phyloP scores from a whole-genome alignment of 2,888 invertebrate species.

The Sepioteuthis lessoniana region DNA sequence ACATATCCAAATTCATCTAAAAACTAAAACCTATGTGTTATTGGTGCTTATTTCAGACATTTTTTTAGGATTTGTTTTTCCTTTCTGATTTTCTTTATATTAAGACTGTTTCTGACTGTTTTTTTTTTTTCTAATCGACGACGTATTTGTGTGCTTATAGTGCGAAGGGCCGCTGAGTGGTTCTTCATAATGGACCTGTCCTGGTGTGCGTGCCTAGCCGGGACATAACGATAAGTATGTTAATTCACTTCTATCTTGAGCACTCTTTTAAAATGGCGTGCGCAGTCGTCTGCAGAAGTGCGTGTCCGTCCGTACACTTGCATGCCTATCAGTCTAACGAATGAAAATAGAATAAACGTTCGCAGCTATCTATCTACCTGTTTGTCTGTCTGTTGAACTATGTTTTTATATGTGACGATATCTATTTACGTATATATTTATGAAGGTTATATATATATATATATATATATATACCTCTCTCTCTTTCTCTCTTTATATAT shows the following conservation, averaged over 20 bases:
- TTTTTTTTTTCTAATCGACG: too few relatives aligned
- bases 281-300: not conserved
- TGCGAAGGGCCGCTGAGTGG: not conserved
- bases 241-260: constrained; percentile 6
- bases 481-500: not conserved
- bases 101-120: too few relatives aligned
- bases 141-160: not conserved
- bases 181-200: not conserved
- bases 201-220: not conserved
- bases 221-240: not conserved
- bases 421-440: too few relatives aligned
- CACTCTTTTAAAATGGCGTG: not conserved
- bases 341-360: not conserved
- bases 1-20: too few relatives aligned
- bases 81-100: not conserved
- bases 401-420: too few relatives aligned
- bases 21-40: not conserved
- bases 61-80: not conserved
- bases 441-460: too few relatives aligned
- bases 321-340: not conserved
- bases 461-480: too few relatives aligned
- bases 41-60: not conserved
- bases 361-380: not conserved
- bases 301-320: not conserved
- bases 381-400: too few relatives aligned